These are phyloP conservation scores for Cepaea nemoralis DNA, from an alignment of 1,140 invertebrate species.

Conservation along the genomic window DNA sequence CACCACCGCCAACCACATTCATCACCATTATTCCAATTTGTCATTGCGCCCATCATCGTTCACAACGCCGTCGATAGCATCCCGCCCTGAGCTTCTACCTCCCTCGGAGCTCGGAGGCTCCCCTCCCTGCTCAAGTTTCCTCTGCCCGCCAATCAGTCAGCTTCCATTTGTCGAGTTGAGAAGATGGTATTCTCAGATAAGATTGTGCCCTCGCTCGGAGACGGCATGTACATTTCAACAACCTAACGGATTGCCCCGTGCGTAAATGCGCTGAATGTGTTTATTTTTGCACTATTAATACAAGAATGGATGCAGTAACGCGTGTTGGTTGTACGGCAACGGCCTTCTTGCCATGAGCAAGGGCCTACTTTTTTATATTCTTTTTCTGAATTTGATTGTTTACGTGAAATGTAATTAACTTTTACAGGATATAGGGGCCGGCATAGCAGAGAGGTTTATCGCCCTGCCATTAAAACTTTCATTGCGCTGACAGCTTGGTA, in stretches of 20 bases:
- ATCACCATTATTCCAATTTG: not conserved
- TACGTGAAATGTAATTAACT: too few species aligned
- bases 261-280: not conserved
- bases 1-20: too few species aligned
- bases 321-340: too few species aligned
- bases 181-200: not conserved
- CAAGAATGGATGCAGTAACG: too few species aligned
- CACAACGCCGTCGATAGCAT: not conserved
- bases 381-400: too few species aligned
- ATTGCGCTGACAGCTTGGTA: too few species aligned
- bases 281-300: too few species aligned
- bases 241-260: not conserved
- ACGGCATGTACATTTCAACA: not conserved
- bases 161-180: slow-evolving; percentile 4
- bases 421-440: too few species aligned
- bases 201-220: not conserved
- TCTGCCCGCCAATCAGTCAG: not conserved
- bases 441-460: too few species aligned
- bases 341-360: too few species aligned
- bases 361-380: too few species aligned
- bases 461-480: too few species aligned
- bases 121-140: not conserved
- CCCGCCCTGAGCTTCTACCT: not conserved
- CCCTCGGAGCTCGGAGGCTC: not conserved
- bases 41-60: not conserved